Evolutionary conservation across 2,797 vertebrate species (phyloP).

Genomic region (Miichthys miiuy): DNA sequence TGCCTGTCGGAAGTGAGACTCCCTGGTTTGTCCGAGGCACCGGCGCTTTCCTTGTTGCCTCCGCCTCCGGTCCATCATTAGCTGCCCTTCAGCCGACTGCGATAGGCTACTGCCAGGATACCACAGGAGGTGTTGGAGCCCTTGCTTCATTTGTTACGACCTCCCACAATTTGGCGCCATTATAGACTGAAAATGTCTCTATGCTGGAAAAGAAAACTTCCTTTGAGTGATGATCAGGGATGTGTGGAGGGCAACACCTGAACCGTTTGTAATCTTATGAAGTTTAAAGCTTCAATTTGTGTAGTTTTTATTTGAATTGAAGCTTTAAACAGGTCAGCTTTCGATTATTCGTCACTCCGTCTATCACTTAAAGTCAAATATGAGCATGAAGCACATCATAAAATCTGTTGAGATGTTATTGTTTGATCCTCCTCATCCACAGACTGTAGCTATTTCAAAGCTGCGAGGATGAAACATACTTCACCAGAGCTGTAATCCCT

Average conservation of each 20-base stretch:
- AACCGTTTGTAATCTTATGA: neutral
- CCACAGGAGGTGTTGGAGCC: slow-evolving; percentile 72
- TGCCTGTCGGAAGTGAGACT: slow-evolving; percentile 61
- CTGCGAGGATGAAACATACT: slow-evolving; percentile 43
- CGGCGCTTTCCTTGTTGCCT: slow-evolving; percentile 71
- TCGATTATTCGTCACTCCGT: too few species aligned
- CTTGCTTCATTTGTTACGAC: slow-evolving; percentile 65
- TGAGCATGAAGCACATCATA: neutral
- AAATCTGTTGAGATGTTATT: slow-evolving; percentile 8
- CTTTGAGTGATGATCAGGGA: slow-evolving; percentile 28
- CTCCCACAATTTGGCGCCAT: slow-evolving; percentile 74
- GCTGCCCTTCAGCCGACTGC: slow-evolving; percentile 67
- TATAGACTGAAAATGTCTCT: slow-evolving; percentile 46
- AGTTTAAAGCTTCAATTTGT: neutral
- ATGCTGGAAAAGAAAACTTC: slow-evolving; percentile 38
- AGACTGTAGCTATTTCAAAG: slow-evolving; percentile 42
- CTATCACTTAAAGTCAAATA: neutral
- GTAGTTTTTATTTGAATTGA: neutral
- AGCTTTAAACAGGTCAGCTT: neutral
- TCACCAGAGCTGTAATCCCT: slow-evolving; percentile 64
- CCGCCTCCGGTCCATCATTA: slow-evolving; percentile 78
- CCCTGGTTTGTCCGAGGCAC: slow-evolving; percentile 72
- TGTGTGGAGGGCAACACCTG: slow-evolving; percentile 18
- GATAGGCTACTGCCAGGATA: slow-evolving; percentile 80
- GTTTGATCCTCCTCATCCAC: slow-evolving; percentile 20